Evolutionary conservation across 2,797 vertebrate species (phyloP), one percentile per base, ranked within the genome.

Genomic region (Pogonophryne albipinna): DNA sequence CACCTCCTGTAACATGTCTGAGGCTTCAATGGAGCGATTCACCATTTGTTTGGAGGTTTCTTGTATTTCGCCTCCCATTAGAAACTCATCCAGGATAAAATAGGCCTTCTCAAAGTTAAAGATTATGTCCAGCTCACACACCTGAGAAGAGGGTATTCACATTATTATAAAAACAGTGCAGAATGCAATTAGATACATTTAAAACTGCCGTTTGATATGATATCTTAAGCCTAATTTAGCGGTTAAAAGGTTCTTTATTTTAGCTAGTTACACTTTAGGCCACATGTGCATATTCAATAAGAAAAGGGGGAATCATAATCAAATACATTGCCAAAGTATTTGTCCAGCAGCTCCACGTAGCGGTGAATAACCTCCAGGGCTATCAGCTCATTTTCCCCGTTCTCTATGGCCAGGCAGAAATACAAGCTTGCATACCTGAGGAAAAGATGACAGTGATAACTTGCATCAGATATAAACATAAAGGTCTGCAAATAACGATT

Each of bases 51-150:
- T 99, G n/a, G 98, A 99, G 20, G 98, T 99, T 92, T 99, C 98
- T 85, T 98, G 98, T 78, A 99, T 86, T 93, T 99, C 98, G 50
- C 98, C 98, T 44, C 97, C 97, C 79, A 99, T 96, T 62, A 99
- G 95, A 92, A 99, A 99, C 89, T 99, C 98, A 64, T 99, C 98
- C 84, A 99, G 94, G 90, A 99, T 99, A 91, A 99, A 99, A 94
- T 99, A 99, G 52, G 98, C 98, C 93, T 99, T 99, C 91, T 99
- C 98, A 92, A 99, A 99, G 92, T 99, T 99, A 90, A 99, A 99
- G 91, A 99, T 99, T 75, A 99, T 97, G 92, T 99, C 98, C 92
- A 99, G 93, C 90, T 99, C 98, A 13, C 98, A 99, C 75, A 99
- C 98, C 98, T 99, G 89, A 72, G 76, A 73, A 65, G 65, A 75